Base-by-base conservation (phyloP, 2,888 invertebrate species). In the Ectemnius continuus region DNA sequence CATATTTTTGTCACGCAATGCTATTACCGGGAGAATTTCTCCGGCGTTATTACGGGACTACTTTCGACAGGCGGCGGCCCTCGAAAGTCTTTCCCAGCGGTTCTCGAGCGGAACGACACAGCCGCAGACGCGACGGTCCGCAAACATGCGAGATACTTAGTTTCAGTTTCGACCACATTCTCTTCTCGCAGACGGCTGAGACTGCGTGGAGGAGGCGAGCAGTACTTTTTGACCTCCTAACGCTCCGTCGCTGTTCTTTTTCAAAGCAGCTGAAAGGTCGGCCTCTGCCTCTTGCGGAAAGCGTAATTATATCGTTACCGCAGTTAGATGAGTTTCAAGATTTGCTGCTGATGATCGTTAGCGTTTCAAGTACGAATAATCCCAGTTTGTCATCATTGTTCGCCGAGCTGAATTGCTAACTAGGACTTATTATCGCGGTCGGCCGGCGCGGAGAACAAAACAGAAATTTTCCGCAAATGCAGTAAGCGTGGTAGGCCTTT, bases 361-460 rank as follows among this genome's bases (percentile, higher is more conserved):
- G 59, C 63, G 68, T 75, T 77, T 67, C 60, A 26, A 18, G 62
- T 48, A 47, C 66, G 36, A 77, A 69, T 64, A 68, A 77, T 77
- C 71, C 36, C 66, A 68, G 67, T 68, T 69, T 57, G 60, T 56
- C 48, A 57, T 69, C 61, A 72, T 67, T 59, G 66, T 26, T 66
- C 78, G 72, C 77, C 77, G 74, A 74, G 79, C 70, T 62, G 65
- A 79, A 74, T 75, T 67, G 69, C 56, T 65, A 78, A 72, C 64
- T 67, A 67, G 47, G 63, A 57, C 23, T 61, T 45, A 75, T 80
- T 80, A 71, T 77, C 48, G 23, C 48, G 56, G 20, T 2, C 18
- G 11, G 57, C 8, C 52, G 14, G 16, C 18, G 18, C 14, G 14
- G 20, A 48, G 45, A 58, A 14, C 36, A 61, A 74, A 71, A 69